These are phyloP conservation scores for Eilema caniola DNA, from an alignment of 2,888 invertebrate genomes.

Conservation along the genomic window DNA sequence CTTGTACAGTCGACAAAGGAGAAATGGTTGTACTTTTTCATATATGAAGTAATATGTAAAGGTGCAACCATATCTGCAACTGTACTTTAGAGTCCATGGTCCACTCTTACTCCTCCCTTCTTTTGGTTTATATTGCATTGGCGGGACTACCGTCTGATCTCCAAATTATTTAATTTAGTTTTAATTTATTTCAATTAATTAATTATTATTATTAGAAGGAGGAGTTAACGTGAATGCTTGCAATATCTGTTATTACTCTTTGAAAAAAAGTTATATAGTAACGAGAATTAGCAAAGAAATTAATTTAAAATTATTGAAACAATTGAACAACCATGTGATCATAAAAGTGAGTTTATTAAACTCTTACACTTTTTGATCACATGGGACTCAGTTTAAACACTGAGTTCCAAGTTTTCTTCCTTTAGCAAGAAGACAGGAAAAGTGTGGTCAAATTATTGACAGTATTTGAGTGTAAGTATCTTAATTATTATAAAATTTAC, in stretches of 20 bases:
- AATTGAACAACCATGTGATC: constrained; percentile 44
- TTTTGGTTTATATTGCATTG: not conserved
- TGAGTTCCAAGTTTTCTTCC: constrained; percentile 45
- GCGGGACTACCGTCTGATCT: too few species aligned
- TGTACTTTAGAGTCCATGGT: not conserved
- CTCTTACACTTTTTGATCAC: constrained; percentile 57
- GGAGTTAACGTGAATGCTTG: too few species aligned
- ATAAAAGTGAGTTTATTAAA: constrained; percentile 49
- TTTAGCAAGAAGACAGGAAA: constrained; percentile 35
- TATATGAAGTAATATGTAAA: too few species aligned
- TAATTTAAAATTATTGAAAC: not conserved
- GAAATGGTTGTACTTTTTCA: too few species aligned
- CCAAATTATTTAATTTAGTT: too few species aligned
- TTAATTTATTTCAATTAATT: too few species aligned
- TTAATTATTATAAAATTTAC: not conserved
- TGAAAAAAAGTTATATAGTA: too few species aligned
- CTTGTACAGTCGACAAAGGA: too few species aligned
- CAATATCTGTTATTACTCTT: too few species aligned
- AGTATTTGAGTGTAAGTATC: constrained; percentile 10
- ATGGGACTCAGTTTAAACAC: constrained; percentile 63
- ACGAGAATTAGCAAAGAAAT: not conserved
- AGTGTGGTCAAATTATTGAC: not conserved
- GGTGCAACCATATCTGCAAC: too few species aligned
- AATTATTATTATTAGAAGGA: too few species aligned
- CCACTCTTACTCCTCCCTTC: not conserved